A percentile compares a stretch with the other conserved stretches of the same genome.
These are phyloP conservation scores for Leptinotarsa undecemlineata DNA, from an alignment of 1,140 invertebrate species.

Conservation along the genomic window DNA sequence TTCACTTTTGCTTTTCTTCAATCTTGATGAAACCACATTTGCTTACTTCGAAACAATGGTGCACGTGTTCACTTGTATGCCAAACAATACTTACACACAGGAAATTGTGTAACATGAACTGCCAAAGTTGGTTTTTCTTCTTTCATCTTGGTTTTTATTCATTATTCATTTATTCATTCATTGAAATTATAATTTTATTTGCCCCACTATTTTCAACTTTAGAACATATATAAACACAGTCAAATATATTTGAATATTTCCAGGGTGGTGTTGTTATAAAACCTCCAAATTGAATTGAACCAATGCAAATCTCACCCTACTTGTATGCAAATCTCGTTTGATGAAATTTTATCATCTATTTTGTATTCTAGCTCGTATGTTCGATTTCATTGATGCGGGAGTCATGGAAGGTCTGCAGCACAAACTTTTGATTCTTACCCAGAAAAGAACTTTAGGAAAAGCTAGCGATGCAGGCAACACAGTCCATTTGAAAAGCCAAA, in stretches of 20 bases:
- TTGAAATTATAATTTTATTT: too few relatives aligned
- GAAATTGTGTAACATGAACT: too few relatives aligned
- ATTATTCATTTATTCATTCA: too few relatives aligned
- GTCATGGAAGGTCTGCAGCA: conserved; percentile 86
- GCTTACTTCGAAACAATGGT: too few relatives aligned
- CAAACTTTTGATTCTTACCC: conserved; percentile 64
- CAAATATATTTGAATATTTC: neutral
- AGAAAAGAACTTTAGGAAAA: conserved; percentile 64
- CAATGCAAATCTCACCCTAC: conserved; percentile 15
- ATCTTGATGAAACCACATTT: too few relatives aligned
- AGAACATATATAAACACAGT: too few relatives aligned
- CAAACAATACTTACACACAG: too few relatives aligned
- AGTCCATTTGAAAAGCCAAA: conserved; percentile 68
- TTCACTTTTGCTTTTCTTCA: too few relatives aligned
- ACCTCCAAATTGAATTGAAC: neutral
- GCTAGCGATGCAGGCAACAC: conserved; percentile 59
- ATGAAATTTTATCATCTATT: neutral
- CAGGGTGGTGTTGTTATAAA: neutral
- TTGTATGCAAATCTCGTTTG: neutral
- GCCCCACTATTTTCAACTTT: too few relatives aligned
- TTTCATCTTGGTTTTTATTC: too few relatives aligned
- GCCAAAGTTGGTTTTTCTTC: too few relatives aligned
- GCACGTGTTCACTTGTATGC: too few relatives aligned
- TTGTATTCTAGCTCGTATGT: conserved; percentile 69
- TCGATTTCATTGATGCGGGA: conserved; percentile 86